phyloP scores from a whole-genome alignment of 2,888 invertebrate species.

The Nebria brevicollis region DNA sequence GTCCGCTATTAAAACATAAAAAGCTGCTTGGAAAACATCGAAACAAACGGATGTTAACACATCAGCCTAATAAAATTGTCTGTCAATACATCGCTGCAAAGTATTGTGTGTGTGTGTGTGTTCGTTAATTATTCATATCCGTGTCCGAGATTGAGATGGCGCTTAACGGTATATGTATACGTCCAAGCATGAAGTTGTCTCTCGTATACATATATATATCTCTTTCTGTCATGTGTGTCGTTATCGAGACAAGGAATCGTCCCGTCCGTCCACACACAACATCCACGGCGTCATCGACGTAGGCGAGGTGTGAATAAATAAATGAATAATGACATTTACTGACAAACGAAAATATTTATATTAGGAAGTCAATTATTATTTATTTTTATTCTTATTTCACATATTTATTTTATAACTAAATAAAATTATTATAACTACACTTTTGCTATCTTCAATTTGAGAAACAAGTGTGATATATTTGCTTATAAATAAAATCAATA shows the following conservation, averaged over 20 bases:
- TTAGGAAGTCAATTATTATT: no score
- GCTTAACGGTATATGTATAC: slow-evolving; percentile 4
- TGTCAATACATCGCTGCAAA: not conserved
- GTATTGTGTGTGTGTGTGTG: not conserved
- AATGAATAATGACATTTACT: not conserved
- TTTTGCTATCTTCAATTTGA: no score
- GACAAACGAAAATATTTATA: not conserved
- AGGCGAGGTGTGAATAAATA: slow-evolving; percentile 14
- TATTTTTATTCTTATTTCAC: no score
- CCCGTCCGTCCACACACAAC: slow-evolving; percentile 7
- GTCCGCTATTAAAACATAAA: not conserved
- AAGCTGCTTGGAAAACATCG: not conserved
- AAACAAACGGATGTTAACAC: slow-evolving; percentile 10
- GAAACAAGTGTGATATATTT: no score
- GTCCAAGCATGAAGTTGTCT: not conserved
- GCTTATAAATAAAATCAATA: not conserved
- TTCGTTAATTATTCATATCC: slow-evolving; percentile 17
- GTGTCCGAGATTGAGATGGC: not conserved
- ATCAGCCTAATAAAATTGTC: slow-evolving; percentile 16
- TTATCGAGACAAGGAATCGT: slow-evolving; percentile 21
- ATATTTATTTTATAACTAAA: no score
- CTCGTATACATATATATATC: not conserved
- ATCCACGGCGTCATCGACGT: slow-evolving; percentile 4
- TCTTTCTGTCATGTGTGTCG: slow-evolving; percentile 10
- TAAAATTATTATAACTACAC: no score